Conservation (phyloP, 2,888 invertebrate species). For the Sepioteuthis lessoniana region DNA sequence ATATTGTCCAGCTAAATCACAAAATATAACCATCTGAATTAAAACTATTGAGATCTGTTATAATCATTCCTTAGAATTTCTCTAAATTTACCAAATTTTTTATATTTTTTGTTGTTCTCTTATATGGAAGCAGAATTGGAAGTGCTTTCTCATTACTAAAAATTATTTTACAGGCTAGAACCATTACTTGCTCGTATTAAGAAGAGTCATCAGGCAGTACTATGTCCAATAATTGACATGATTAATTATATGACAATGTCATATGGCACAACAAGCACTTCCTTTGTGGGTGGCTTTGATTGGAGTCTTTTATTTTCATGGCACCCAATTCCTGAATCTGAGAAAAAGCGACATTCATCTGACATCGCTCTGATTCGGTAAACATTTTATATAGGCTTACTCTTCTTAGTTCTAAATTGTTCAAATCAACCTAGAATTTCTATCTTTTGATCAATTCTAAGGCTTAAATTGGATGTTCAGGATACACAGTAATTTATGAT, state of each 20-base stretch:
- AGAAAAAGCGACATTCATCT: not conserved
- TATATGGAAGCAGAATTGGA: constrained; percentile 64
- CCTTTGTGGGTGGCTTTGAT: constrained; percentile 73
- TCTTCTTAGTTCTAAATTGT: not conserved
- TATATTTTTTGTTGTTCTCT: too few species aligned
- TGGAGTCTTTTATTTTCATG: constrained; percentile 89
- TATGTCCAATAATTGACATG: constrained; percentile 94
- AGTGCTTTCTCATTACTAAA: not conserved
- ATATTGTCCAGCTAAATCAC: too few species aligned
- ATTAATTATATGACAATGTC: constrained; percentile 85
- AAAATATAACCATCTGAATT: too few species aligned
- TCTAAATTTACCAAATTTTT: too few species aligned
- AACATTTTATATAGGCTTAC: not conserved
- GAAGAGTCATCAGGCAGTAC: constrained; percentile 84
- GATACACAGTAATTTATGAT: too few species aligned
- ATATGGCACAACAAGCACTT: constrained; percentile 61
- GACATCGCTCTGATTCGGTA: not conserved
- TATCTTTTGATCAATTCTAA: too few species aligned
- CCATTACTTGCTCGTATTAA: constrained; percentile 89
- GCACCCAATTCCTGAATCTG: constrained; percentile 73
- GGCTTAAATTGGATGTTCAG: too few species aligned
- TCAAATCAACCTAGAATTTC: too few species aligned
- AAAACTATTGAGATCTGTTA: too few species aligned
- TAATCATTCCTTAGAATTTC: too few species aligned
- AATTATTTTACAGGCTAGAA: constrained; percentile 80